phyloP scores from a whole-genome alignment of 2,888 invertebrate genomes.

The Bombyx huttoni region DNA sequence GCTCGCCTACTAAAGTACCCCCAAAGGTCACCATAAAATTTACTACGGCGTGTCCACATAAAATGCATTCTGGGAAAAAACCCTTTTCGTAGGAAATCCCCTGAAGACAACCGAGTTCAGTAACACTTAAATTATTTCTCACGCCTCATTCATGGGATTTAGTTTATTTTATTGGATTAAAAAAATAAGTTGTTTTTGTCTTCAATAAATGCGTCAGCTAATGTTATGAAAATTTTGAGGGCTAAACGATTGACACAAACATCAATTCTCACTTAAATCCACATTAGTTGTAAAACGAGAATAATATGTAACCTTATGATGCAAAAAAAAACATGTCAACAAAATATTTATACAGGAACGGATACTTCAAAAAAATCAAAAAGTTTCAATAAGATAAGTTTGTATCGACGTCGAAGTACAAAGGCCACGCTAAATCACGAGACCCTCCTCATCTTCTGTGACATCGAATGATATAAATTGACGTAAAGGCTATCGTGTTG shows the following conservation, averaged over 20 bases:
- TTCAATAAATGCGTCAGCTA: background rate
- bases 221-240: too few species aligned
- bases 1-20: background rate
- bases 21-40: background rate
- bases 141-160: background rate
- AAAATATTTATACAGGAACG: background rate
- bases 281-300: background rate
- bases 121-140: background rate
- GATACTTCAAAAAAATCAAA: slow-evolving; percentile 1
- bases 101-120: background rate
- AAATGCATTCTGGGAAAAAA: background rate
- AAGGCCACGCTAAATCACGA: slow-evolving; percentile 13
- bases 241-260: too few species aligned
- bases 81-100: background rate
- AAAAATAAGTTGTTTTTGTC: background rate
- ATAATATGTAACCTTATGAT: background rate
- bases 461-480: slow-evolving; percentile 15
- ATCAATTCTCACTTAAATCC: too few species aligned
- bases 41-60: background rate
- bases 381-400: slow-evolving; percentile 3
- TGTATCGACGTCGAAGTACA: slow-evolving; percentile 2
- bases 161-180: background rate
- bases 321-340: background rate
- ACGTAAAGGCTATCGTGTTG: slow-evolving; percentile 12
- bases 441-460: slow-evolving; percentile 22